Conservation (phyloP, 2,888 invertebrate genomes). For the Lasioglossum lativentre region DNA sequence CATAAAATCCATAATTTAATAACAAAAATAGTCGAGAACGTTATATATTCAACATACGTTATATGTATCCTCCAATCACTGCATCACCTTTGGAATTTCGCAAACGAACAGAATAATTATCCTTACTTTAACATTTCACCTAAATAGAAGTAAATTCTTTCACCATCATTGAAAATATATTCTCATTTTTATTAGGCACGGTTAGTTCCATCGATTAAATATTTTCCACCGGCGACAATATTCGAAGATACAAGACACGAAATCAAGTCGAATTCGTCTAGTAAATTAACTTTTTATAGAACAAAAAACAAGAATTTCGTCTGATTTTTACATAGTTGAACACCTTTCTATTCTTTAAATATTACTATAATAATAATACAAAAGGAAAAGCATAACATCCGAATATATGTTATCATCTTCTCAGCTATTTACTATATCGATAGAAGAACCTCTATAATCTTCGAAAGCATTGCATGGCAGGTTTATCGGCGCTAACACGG, state of each 20-base stretch:
- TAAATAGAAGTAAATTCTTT: background rate
- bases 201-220: background rate
- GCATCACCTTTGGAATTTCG: background rate
- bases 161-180: background rate
- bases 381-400: conserved; percentile 22
- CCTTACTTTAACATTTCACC: background rate
- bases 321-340: conserved; percentile 9
- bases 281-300: background rate
- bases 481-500: background rate
- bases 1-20: background rate
- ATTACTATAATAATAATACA: conserved; percentile 34
- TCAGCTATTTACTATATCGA: background rate
- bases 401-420: conserved; percentile 9
- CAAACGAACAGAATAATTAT: background rate
- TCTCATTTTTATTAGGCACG: background rate
- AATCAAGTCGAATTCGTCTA: no score
- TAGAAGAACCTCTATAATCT: background rate
- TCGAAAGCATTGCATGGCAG: conserved; percentile 10
- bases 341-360: conserved; percentile 25
- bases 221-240: no score
- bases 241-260: background rate
- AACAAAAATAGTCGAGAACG: background rate
- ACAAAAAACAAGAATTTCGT: conserved; percentile 5
- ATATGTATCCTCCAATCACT: background rate
- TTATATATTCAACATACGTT: background rate